Evolutionary conservation across 2,797 vertebrate genomes (phyloP), one percentile per base, ranked within the genome.

Genomic region (Alfaro cultratus): DNA sequence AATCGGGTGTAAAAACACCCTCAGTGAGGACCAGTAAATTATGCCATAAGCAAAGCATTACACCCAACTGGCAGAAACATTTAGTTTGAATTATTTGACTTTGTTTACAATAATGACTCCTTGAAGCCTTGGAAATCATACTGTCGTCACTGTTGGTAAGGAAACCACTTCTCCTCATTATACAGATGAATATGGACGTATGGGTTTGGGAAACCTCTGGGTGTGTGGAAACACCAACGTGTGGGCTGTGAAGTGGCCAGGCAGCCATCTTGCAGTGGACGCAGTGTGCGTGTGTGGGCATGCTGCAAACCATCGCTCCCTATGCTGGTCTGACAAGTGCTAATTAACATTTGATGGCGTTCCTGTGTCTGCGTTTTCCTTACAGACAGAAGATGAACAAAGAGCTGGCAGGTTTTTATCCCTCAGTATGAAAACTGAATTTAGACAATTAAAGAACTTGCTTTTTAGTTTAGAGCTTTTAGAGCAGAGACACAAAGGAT

Each of bases 281-380:
- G 0, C 36, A 60, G 53, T 3, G 57, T 31, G 57, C 13, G 29
- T 62, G 57, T 62, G 2, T 87, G 80, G 86, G 78, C 86, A 21
- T 1, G 79, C 78, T 68, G 71, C 55, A 77, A 83, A 83, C 46
- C 73, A 46, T 29, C 2, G 39, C 68, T 15, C 36, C 55, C 80
- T 83, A 80, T 79, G 73, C n/a, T 29, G 73, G 57, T 81, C 80
- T 83, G 89, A 92, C 93, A 93, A 90, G 87, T 94, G 89, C 85
- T 93, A 82, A 91, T 92, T 92, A 91, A 79, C 84, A 75, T 62
- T 72, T 62, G 81, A 71, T 70, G 31, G 51, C 41, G 47, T 84
- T 55, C 73, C 29, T 1, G 13, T 49, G 39, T 80, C 75, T 74
- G 80, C 68, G 34, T 47, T 78, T 49, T 29, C 36, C 67, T 77